These are phyloP conservation scores for Acleris laterana DNA, from an alignment of 2,888 invertebrate species.

Conservation along the genomic window DNA sequence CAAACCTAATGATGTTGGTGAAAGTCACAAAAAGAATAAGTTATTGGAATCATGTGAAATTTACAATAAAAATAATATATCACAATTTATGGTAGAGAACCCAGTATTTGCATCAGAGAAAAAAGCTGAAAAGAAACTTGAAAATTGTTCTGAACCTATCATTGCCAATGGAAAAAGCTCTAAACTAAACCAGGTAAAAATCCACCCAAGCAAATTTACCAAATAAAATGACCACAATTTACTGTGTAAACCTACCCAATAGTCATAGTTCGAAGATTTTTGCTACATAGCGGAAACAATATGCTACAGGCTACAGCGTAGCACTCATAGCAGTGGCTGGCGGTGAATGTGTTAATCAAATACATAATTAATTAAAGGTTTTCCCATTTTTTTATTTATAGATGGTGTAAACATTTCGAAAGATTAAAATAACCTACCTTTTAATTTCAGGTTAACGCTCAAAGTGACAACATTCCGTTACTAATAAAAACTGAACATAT, in stretches of 20 bases:
- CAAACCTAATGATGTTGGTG: slow-evolving; percentile 73
- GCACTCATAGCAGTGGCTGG: too few relatives aligned
- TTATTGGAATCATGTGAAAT: slow-evolving; percentile 71
- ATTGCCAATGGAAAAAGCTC: slow-evolving; percentile 73
- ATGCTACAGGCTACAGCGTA: too few relatives aligned
- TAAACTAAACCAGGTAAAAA: slow-evolving; percentile 57
- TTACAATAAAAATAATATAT: slow-evolving; percentile 65
- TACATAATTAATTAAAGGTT: too few relatives aligned
- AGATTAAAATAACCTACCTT: not conserved
- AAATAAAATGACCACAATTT: too few relatives aligned
- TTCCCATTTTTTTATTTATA: too few relatives aligned
- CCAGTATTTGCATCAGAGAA: slow-evolving; percentile 59
- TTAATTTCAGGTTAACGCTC: slow-evolving; percentile 54
- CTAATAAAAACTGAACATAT: slow-evolving; percentile 71
- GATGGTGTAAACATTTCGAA: not conserved
- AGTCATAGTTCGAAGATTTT: too few relatives aligned
- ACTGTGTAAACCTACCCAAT: too few relatives aligned
- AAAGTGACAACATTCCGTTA: slow-evolving; percentile 67
- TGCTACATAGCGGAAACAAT: too few relatives aligned
- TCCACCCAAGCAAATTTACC: not conserved
- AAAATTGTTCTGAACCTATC: slow-evolving; percentile 55
- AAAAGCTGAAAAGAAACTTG: slow-evolving; percentile 69
- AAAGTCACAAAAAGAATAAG: slow-evolving; percentile 70
- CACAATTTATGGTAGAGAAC: slow-evolving; percentile 60
- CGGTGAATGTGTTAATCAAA: too few relatives aligned